phyloP scores from a whole-genome alignment of 2,797 vertebrate species.

The Myotis pilosus region DNA sequence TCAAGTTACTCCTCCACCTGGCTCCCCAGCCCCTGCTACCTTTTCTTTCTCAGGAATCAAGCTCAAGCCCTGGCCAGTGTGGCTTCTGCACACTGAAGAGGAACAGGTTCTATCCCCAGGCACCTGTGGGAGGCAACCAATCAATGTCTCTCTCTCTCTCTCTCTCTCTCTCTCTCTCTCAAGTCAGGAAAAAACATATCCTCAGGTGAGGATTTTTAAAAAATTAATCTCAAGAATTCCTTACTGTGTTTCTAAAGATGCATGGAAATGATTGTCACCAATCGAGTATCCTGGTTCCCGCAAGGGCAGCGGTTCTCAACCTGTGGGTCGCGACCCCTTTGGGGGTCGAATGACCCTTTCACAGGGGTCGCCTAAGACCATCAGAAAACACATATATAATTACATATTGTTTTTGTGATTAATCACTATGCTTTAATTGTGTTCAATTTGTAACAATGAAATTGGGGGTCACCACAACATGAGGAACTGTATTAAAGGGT shows the following conservation, averaged over 20 bases:
- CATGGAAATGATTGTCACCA: background rate
- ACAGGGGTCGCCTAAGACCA: too few species aligned
- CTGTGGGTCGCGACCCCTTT: too few species aligned
- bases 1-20: background rate
- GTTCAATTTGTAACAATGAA: too few species aligned
- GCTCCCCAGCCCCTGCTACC: background rate
- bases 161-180: background rate
- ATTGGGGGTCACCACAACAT: too few species aligned
- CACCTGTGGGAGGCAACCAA: background rate
- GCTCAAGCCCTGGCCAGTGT: background rate
- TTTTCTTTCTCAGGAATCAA: slow-evolving; percentile 24
- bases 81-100: background rate
- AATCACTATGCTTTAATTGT: too few species aligned
- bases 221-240: background rate
- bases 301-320: too few species aligned
- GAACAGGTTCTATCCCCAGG: background rate
- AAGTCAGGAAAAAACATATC: background rate
- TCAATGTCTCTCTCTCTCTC: background rate
- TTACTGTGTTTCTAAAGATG: background rate
- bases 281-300: background rate
- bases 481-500: too few species aligned
- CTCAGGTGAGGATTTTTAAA: background rate
- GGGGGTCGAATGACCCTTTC: too few species aligned
- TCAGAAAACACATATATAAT: too few species aligned
- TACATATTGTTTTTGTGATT: too few species aligned